Evolutionary conservation across 1,140 invertebrate species (phyloP).

Genomic region (Trialeurodes vaporariorum): DNA sequence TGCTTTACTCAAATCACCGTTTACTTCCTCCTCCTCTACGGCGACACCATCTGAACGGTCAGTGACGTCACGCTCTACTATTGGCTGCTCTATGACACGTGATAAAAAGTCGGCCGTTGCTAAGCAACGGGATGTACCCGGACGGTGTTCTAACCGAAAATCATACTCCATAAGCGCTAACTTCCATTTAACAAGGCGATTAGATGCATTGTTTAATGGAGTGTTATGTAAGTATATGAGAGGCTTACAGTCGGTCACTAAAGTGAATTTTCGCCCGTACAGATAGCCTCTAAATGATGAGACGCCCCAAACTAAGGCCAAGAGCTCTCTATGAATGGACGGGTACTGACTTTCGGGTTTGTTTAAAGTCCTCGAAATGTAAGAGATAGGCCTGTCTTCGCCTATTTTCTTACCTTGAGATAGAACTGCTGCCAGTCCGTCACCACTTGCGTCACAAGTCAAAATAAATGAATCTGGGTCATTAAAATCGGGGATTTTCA

Average conservation of each 20-base stretch:
- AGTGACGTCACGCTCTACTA: background rate
- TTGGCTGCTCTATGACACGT: background rate
- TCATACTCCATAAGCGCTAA: background rate
- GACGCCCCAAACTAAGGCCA: background rate
- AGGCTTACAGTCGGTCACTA: background rate
- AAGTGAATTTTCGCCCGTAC: background rate
- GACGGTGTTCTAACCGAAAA: background rate
- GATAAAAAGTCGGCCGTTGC: background rate
- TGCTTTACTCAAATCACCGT: background rate
- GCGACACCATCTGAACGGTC: background rate
- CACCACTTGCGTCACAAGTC: background rate
- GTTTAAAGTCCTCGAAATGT: background rate
- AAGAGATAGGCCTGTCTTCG: background rate
- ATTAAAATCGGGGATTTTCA: slow-evolving; percentile 9
- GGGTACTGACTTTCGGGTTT: background rate
- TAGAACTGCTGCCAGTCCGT: background rate
- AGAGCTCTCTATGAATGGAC: background rate
- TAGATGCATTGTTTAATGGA: background rate
- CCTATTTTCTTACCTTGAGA: background rate
- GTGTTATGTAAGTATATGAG: background rate
- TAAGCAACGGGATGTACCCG: background rate
- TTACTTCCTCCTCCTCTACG: background rate
- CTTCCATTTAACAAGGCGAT: background rate
- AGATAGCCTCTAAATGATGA: background rate
- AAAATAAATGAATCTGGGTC: background rate